Evolutionary conservation across 2,888 invertebrate genomes (phyloP).

Genomic region (Ochropleura plecta): DNA sequence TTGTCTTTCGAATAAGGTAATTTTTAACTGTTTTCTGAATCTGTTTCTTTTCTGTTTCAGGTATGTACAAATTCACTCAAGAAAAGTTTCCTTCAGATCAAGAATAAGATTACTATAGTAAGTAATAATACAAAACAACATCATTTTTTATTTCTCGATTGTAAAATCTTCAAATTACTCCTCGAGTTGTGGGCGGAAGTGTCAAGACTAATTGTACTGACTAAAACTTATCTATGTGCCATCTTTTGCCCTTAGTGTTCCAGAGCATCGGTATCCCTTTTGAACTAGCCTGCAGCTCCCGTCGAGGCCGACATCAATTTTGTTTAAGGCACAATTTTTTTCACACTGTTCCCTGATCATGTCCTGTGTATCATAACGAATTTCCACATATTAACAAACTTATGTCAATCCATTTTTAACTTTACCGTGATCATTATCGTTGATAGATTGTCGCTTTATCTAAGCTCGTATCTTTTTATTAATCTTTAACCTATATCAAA

Average conservation of each 20-base stretch:
- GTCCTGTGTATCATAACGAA: too few species aligned
- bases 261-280: too few species aligned
- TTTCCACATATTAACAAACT: too few species aligned
- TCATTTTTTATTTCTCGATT: background rate
- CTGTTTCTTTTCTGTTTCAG: conserved; percentile 39
- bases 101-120: background rate
- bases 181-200: too few species aligned
- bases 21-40: background rate
- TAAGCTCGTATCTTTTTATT: background rate
- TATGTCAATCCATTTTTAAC: background rate
- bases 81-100: background rate
- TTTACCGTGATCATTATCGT: background rate
- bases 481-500: background rate
- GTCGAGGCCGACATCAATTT: too few species aligned
- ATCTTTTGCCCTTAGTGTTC: too few species aligned
- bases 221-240: too few species aligned
- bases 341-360: too few species aligned
- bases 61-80: conserved; percentile 23
- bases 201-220: too few species aligned
- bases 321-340: too few species aligned
- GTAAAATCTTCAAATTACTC: too few species aligned
- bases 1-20: background rate
- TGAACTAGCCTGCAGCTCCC: too few species aligned
- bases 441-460: background rate
- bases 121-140: conserved; percentile 7